Evolutionary conservation across 2,797 vertebrate genomes (phyloP).

Genomic region (Smutsia gigantea): DNA sequence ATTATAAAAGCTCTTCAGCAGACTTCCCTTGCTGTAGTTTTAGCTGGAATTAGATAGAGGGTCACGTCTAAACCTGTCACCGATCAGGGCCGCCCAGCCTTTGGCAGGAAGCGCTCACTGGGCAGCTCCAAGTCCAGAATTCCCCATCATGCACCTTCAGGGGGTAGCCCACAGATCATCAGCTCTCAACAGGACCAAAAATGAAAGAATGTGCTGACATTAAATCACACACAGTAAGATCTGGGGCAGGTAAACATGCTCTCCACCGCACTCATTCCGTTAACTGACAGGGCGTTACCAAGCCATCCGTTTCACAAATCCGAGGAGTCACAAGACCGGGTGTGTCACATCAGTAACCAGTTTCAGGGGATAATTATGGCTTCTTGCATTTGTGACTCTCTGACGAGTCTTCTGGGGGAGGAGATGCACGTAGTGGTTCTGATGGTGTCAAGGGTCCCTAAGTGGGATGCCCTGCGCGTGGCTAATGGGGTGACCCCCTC

Average conservation of each 20-base stretch:
- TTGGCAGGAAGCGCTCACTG: neutral
- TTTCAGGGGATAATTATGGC: neutral
- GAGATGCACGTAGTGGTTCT: neutral
- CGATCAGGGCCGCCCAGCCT: neutral
- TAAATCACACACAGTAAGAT: neutral
- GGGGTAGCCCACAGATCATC: neutral
- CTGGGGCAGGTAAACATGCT: neutral
- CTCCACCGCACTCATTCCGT: neutral
- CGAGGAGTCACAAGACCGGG: neutral
- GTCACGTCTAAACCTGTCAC: too few species aligned
- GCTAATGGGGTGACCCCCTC: neutral
- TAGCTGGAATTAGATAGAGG: neutral
- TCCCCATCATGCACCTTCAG: neutral
- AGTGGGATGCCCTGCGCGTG: neutral
- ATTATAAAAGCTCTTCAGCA: neutral
- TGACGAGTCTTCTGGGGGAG: neutral
- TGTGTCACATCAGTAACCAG: constrained; percentile 26
- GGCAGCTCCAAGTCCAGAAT: neutral
- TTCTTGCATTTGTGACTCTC: neutral
- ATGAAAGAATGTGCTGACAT: neutral
- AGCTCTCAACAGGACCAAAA: neutral
- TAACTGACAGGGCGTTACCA: neutral
- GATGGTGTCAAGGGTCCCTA: neutral
- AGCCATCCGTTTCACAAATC: constrained; percentile 26
- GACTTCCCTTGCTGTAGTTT: neutral